Percentiles rank a stretch among this genome's conserved stretches.
Evolutionary conservation across 2,797 vertebrate species (phyloP).

Genomic region (Streptopelia turtur): DNA sequence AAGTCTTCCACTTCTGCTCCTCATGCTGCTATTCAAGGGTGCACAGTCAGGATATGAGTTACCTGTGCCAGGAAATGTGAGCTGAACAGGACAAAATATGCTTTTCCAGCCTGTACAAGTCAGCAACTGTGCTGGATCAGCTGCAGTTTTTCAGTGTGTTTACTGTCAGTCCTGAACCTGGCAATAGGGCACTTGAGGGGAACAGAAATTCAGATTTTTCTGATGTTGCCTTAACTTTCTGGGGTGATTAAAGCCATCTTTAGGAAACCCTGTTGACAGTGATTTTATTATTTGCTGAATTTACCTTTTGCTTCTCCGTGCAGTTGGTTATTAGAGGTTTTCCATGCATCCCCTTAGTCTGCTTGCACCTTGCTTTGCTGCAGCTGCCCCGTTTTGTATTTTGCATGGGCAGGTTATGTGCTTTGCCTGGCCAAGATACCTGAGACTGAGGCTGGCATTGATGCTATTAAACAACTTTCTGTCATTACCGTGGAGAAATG

Average conservation of each 20-base stretch:
- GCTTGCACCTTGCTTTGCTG: neutral
- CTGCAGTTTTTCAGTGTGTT: neutral
- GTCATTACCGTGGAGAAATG: neutral
- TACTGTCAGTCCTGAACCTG: neutral
- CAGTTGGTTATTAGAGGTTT: neutral
- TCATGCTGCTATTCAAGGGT: neutral
- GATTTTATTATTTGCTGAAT: neutral
- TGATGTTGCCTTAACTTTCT: neutral
- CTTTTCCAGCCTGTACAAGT: neutral
- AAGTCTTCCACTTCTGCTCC: neutral
- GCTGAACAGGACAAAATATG: neutral
- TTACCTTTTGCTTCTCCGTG: neutral
- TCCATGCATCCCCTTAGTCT: neutral
- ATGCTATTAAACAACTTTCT: neutral
- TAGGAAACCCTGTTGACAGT: neutral
- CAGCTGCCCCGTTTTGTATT: neutral
- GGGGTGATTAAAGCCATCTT: neutral
- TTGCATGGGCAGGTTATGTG: neutral
- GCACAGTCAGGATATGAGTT: neutral
- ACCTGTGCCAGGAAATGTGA: neutral
- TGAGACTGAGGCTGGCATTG: neutral
- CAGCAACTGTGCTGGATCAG: neutral
- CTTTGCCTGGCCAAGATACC: neutral
- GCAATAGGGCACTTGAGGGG: neutral
- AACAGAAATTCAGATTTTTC: neutral